phyloP scores from a whole-genome alignment of 2,797 vertebrate genomes.

The Avahi laniger region DNA sequence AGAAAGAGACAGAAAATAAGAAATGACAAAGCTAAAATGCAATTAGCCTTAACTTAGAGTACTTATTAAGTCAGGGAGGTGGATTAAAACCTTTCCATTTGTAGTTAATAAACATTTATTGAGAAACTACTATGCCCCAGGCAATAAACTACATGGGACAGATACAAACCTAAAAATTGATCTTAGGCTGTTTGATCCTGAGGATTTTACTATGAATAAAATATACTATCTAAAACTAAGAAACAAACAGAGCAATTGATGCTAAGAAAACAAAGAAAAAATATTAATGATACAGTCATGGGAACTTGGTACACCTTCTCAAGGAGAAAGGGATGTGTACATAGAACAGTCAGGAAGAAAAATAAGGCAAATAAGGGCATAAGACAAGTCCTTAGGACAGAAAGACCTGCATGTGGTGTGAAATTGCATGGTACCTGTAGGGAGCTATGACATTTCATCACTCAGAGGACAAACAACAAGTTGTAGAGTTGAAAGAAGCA shows the following conservation, averaged over 20 bases:
- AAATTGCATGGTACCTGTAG: not conserved
- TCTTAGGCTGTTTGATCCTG: not conserved
- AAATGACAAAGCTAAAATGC: not conserved
- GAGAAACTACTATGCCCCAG: not conserved
- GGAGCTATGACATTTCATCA: not conserved
- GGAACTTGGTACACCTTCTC: not conserved
- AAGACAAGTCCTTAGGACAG: not conserved
- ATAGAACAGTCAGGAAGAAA: fast-evolving
- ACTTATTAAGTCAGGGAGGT: not conserved
- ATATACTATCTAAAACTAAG: not conserved
- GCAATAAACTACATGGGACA: not conserved
- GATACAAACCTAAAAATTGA: not conserved
- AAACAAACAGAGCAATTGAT: not conserved
- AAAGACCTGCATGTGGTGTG: not conserved
- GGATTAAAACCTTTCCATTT: not conserved
- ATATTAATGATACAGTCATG: not conserved
- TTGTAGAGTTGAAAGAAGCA: not conserved
- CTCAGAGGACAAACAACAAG: not conserved
- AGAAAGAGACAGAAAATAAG: not conserved
- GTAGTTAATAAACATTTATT: not conserved
- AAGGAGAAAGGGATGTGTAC: not conserved
- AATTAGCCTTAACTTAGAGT: not conserved
- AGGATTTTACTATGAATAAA: not conserved
- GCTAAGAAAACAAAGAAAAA: not conserved
- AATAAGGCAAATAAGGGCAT: not conserved